Percentiles rank a stretch among this genome's conserved stretches.
phyloP scores from a whole-genome alignment of 2,888 invertebrate genomes.

The Slavum lentiscoides region DNA sequence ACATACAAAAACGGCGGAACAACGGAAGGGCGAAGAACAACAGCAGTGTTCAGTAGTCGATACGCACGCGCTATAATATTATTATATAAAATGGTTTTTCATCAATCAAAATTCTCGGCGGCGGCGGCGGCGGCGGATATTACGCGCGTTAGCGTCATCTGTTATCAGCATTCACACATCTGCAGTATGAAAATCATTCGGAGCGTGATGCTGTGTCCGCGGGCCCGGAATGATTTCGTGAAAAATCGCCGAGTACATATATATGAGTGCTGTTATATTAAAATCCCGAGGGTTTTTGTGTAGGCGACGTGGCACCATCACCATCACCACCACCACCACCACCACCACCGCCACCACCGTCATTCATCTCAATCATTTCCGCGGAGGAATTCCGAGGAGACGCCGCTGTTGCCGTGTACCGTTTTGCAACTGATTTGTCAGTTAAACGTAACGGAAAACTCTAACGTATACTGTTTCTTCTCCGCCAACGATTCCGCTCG shows the following conservation, averaged over 20 bases:
- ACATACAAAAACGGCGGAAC: too few species aligned
- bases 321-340: neutral
- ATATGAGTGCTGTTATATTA: conserved; percentile 26
- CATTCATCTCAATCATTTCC: conserved; percentile 53
- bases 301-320: conserved; percentile 31
- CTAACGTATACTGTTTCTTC: neutral
- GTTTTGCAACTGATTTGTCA: conserved; percentile 40
- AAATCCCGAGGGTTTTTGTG: conserved; percentile 42
- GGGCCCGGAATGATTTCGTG: conserved; percentile 50
- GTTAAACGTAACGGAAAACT: conserved; percentile 51
- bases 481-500: neutral
- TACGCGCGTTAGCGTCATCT: conserved; percentile 39
- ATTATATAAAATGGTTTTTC: conserved; percentile 32
- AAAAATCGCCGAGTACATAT: conserved; percentile 30
- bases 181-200: conserved; percentile 39
- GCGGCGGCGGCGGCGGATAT: neutral
- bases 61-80: neutral
- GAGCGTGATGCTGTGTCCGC: conserved; percentile 42
- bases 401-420: conserved; percentile 1
- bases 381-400: conserved; percentile 34
- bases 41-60: neutral
- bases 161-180: conserved; percentile 53
- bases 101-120: conserved; percentile 43
- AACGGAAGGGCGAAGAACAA: too few species aligned
- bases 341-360: too few species aligned